Base-by-base conservation (phyloP, 2,888 invertebrate genomes). In the Temnothorax rugatulus region DNA sequence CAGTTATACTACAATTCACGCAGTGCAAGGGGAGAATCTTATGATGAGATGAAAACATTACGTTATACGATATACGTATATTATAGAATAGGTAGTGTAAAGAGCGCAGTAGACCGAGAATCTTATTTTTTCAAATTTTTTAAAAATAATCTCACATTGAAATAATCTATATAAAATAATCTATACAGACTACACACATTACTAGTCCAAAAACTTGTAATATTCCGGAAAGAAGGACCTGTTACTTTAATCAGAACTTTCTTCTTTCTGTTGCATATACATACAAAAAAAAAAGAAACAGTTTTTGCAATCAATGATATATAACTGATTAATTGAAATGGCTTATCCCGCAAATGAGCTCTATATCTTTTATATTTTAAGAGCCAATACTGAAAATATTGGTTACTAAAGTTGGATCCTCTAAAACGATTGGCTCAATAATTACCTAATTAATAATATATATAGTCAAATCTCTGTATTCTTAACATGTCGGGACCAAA, bases 121-220 rank as follows among this genome's bases (percentile, higher is more conserved):
- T 82, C 47, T 89, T 89, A 89, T 89, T 90, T 89, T 89, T 89
- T 82, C 88, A 89, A 87, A 84, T 84, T 90, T 84, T 84, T 76
- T 29, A 88, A 79, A 38, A 59, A 81, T 41, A 82, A 81, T 73
- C 73, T 68, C 54, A 63, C 59, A 71, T 11, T 63, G 52, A 63
- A 7, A 87, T 74, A n/a, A 82, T 71, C 29, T 71, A 59, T 44
- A 77, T 59, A 38, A 82, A 85, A 77, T 59, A 73, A 74, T 52
- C 29, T 81, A 34, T 34, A 73, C 21, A 54, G 8, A 57, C 4
- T 44, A 66, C 3, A 66, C 15, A 44, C 4, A 25, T 63, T 21
- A 63, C 15, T 63, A 25, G 61, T 59, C 21, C 1, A 25, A 54
- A 54, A 54, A 54, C 34, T 76, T 76, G 13, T 25, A 76, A 66